Base-by-base conservation (phyloP, 2,797 vertebrate species). In the Molothrus ater region DNA sequence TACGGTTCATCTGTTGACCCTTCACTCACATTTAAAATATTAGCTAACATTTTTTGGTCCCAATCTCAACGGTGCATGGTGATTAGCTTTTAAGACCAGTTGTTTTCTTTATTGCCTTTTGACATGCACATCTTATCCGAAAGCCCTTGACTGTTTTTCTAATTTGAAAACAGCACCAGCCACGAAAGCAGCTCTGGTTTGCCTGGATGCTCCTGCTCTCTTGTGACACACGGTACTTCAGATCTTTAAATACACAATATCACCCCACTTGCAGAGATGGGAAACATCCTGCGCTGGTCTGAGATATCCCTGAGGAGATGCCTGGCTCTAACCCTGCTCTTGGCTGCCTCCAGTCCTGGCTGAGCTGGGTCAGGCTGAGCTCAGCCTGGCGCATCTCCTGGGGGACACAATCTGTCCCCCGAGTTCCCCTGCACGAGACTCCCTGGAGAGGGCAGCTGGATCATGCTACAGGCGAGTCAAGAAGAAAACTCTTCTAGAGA, bases 1-100 rank as follows among this genome's bases (percentile, higher is more conserved):
- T 96, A 96, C 4, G 69, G 94, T 95, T 97, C 96, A 95, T 97
- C 97, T 95, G 95, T 85, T 97, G 96, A 97, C 96, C 96, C 92
- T 96, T 97, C 93, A 93, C 95, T 96, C 95, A 96, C 93, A 80
- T 95, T 96, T 97, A 96, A 97, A 96, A 96, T 96, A 96, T 95
- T 96, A 96, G 90, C 94, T 93, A 94, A 94, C 95, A 91, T 97
- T 96, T 97, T 97, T 97, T 24, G 59, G 93, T 93, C 90, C 69
- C 91, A 88, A 90, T 95, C 96, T 95, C 73, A 72, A 90, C 0
- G 43, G 88, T 91, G 90, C 89, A 88, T 38, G 75, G 91, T 5
- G n/a, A 96, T 96, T 93, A 95, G 93, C 92, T 96, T 95, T 95
- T 97, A 95, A 95, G 95, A 80, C 61, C 86, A 71, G 74, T 96